Evolutionary conservation across 2,888 invertebrate species (phyloP), one percentile per base, ranked within the genome.

Genomic region (Drosophila greeni): DNA sequence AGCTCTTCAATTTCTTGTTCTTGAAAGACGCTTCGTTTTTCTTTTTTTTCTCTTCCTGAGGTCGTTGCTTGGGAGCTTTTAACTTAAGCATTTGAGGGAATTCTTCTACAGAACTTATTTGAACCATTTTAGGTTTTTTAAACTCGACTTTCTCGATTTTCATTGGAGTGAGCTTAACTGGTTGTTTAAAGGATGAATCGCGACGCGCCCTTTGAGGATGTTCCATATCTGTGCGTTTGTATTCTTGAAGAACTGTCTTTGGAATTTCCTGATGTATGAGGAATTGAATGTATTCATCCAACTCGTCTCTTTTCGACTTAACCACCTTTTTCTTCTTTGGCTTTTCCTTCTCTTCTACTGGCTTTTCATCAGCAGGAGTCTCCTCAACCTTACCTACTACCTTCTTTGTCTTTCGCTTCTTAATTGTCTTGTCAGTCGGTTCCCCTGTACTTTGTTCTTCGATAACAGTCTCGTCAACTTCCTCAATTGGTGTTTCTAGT

Each of bases 1-100:
- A 91, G 85, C 94, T 94, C 82, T 93, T 94, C 0, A 95, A 88
- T 82, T 93, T 90, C 53, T 93, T 90, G 86, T 93, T 93, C 0
- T 93, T 94, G 57, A 94, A 87, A 74, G 91, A 91, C 11, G 91
- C 90, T 69, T 90, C 89, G 11, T 88, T 86, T 20, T 89, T 77
- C 29, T 88, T 78, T 3, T 91, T 89, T 82, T 93, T 94, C 14
- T 84, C 80, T n/a, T 75, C 75, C 53, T 84, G 82, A 5, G 87
- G 86, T 37, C 82, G 85, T 62, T 87, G 87, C 33, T 87, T 86
- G 5, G 87, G 87, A 47, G 80, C 76, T 81, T 91, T 94, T 5
- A 95, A 88, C 88, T 94, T 94, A 3, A 94, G 89, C 87, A 92
- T 91, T 58, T 92, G 91, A 1, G 93, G 92, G 12, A 90, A 89